Base-by-base conservation (phyloP, 2,113 vertebrate species). In the Microcebus ravelobensis region DNA sequence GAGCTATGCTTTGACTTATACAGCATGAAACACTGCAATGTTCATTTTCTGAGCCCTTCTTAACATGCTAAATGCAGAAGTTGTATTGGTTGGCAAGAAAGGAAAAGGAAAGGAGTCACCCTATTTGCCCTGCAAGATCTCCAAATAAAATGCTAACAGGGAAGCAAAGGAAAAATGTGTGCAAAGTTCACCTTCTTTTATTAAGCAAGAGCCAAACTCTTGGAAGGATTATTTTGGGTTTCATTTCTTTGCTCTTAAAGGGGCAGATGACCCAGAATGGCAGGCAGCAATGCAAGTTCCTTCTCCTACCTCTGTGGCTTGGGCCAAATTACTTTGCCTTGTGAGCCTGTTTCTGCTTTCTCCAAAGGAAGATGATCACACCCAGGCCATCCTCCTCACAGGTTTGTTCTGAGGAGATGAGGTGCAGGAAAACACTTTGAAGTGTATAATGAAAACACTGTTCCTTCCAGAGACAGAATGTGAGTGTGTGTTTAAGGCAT, bases 351-450 rank as follows among this genome's bases (percentile, higher is more conserved):
- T 86, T 52, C 63, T 12, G 68, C 25, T 63, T 94, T 80, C 65
- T 97, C 50, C 77, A 59, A 31, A 65, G 67, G 59, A 59, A 94
- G 70, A 73, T 15, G 73, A 89, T 76, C 80, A 70, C 61, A 87
- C 55, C 48, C 0, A 1, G 52, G 59, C 85, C 21, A 36, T 39
- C 89, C 57, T 45, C 70, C 79, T 87, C 86, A 77, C 59, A 85
- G 36, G 94, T n/a, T 59, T 57, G 59, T 50, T 70, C 61, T 2
- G 3, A 88, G 95, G 85, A 90, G 87, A 87, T 8, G 85, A 86
- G 83, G 59, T n/a, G 45, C 63, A 71, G 87, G 92, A 86, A 96
- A 96, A 85, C 90, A 95, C 91, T 96, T 61, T 76, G 68, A 95
- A 94, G 95, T 91, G 21, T 59, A 34, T 85, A 73, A 96, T 70